Evolutionary conservation across 2,797 vertebrate genomes (phyloP).

Genomic region (Parauchenoglanis punctatus): DNA sequence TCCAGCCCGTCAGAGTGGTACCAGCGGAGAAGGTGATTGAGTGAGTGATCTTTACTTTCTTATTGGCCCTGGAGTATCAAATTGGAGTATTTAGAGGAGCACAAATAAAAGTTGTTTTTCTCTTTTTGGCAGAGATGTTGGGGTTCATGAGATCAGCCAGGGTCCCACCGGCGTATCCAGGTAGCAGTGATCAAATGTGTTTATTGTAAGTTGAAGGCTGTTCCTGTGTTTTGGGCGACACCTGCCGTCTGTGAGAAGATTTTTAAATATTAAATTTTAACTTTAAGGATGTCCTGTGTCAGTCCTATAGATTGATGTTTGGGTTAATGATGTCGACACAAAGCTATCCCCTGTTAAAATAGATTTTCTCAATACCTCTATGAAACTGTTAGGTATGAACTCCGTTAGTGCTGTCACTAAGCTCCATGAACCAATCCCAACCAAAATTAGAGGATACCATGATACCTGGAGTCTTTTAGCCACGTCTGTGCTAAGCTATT

Average conservation of each 20-base stretch:
- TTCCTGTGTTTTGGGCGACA: background rate
- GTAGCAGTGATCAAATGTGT: constrained; percentile 55
- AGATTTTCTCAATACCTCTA: background rate
- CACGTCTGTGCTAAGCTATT: background rate
- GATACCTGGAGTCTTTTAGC: background rate
- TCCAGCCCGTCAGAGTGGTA: constrained; percentile 66
- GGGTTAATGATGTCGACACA: background rate
- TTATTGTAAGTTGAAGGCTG: background rate
- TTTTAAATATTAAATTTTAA: background rate
- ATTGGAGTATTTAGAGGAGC: background rate
- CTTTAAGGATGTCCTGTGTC: background rate
- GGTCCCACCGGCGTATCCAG: constrained; percentile 77
- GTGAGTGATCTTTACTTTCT: constrained; percentile 66
- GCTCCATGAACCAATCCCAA: background rate
- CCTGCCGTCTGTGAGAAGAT: background rate
- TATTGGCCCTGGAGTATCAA: background rate
- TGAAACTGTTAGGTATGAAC: background rate
- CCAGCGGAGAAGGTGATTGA: constrained; percentile 73
- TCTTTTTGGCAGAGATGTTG: constrained; percentile 64
- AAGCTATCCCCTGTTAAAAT: background rate
- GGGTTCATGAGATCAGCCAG: constrained; percentile 74
- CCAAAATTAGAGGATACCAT: background rate
- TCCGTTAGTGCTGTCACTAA: background rate
- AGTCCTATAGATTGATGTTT: background rate
- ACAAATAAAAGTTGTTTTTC: background rate